Conservation (phyloP, 2,113 vertebrate genomes). For the Dipodomys spectabilis region DNA sequence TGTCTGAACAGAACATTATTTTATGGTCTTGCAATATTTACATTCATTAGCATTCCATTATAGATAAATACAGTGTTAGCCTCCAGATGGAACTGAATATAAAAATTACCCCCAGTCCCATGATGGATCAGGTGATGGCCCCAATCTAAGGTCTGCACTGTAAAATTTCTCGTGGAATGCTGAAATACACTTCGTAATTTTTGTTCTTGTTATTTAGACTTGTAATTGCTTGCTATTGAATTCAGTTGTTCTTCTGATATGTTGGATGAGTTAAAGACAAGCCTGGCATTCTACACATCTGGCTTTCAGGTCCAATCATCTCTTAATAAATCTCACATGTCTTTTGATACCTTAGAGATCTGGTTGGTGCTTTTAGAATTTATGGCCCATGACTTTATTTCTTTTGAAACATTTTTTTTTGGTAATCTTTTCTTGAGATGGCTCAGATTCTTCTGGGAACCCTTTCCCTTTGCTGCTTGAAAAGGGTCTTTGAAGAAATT, state of each 20-base stretch:
- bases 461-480: slow-evolving; percentile 64
- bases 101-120: slow-evolving; percentile 62
- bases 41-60: not conserved
- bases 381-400: slow-evolving; percentile 25
- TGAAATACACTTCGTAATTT: slow-evolving; percentile 50
- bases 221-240: not conserved
- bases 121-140: slow-evolving; percentile 59
- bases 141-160: not conserved
- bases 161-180: slow-evolving; percentile 27
- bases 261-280: not conserved
- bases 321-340: slow-evolving; percentile 50
- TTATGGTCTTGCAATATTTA: slow-evolving; percentile 64
- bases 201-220: not conserved
- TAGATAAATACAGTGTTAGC: slow-evolving; percentile 19
- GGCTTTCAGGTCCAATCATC: slow-evolving; percentile 38
- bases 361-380: slow-evolving; percentile 45
- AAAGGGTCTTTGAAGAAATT: not conserved
- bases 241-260: not conserved
- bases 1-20: slow-evolving; percentile 61
- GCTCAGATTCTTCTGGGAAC: not conserved
- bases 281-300: not conserved
- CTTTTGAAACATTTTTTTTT: slow-evolving; percentile 38
- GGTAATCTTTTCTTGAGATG: slow-evolving; percentile 36
- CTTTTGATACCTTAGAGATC: slow-evolving; percentile 11
- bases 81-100: slow-evolving; percentile 53